A percentile compares a stretch with the other conserved stretches of the same genome.
phyloP scores from a whole-genome alignment of 2,113 vertebrate genomes.

The Chloropsis hardwickii region DNA sequence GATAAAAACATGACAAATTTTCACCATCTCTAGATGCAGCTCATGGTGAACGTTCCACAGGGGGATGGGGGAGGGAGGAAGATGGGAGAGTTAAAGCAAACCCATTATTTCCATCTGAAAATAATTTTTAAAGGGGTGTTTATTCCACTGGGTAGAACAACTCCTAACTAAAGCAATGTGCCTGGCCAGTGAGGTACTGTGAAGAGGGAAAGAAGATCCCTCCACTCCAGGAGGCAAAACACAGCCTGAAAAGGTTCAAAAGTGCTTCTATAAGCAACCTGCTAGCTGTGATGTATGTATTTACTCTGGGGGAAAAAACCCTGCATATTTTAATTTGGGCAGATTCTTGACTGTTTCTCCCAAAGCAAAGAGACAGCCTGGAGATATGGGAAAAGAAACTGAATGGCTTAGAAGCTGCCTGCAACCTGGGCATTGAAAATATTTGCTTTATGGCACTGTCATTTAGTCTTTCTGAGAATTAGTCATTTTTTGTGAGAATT shows the following conservation, averaged over 20 bases:
- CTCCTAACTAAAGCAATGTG: slow-evolving; percentile 21
- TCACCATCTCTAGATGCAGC: neutral
- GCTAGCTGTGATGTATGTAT: neutral
- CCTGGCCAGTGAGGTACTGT: neutral
- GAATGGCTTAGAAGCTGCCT: neutral
- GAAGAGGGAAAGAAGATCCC: neutral
- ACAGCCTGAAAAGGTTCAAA: neutral
- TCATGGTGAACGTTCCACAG: neutral
- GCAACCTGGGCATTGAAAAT: neutral
- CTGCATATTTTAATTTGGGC: neutral
- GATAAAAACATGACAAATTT: slow-evolving; percentile 29
- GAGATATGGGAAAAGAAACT: neutral
- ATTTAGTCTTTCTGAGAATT: neutral
- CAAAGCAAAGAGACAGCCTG: neutral
- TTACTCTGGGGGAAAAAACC: neutral
- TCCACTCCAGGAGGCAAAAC: neutral
- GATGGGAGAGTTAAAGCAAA: neutral
- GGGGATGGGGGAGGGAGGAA: neutral
- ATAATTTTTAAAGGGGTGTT: neutral
- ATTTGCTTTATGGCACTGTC: neutral
- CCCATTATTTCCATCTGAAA: neutral
- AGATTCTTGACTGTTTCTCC: neutral
- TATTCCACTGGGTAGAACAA: neutral
- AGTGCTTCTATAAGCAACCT: neutral
- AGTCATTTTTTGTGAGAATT: neutral